Conservation (phyloP, 2,113 vertebrate genomes). For the Acanthisitta chloris region DNA sequence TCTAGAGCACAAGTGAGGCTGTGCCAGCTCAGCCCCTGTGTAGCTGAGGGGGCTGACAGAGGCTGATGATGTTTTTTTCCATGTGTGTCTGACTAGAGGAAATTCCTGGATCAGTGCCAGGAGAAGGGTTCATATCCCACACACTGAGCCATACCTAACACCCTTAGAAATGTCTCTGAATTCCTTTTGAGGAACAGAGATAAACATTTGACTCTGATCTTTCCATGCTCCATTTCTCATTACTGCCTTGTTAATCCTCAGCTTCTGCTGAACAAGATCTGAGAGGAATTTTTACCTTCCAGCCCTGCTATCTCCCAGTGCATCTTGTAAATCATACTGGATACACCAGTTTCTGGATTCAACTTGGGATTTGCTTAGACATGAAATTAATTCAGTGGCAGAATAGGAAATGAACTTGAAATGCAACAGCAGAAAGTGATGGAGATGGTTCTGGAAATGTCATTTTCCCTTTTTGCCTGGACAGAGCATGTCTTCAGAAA, state of each 20-base stretch:
- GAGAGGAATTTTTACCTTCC: neutral
- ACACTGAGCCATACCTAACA: neutral
- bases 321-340: neutral
- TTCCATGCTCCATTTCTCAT: neutral
- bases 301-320: neutral
- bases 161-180: neutral
- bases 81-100: neutral
- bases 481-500: neutral
- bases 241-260: neutral
- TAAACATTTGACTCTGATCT: neutral
- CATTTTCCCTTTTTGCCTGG: neutral
- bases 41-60: neutral
- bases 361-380: neutral
- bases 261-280: neutral
- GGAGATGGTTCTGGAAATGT: neutral
- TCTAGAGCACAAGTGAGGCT: neutral
- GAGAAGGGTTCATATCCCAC: neutral
- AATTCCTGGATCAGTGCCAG: neutral
- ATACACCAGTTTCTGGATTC: neutral
- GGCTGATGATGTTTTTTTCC: accelerated
- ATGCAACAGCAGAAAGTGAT: neutral
- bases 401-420: neutral
- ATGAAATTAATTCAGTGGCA: neutral
- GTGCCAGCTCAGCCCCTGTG: neutral
- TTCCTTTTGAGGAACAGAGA: neutral